Evolutionary conservation across 1,140 invertebrate genomes (phyloP).

Genomic region (Ceratina calcarata): DNA sequence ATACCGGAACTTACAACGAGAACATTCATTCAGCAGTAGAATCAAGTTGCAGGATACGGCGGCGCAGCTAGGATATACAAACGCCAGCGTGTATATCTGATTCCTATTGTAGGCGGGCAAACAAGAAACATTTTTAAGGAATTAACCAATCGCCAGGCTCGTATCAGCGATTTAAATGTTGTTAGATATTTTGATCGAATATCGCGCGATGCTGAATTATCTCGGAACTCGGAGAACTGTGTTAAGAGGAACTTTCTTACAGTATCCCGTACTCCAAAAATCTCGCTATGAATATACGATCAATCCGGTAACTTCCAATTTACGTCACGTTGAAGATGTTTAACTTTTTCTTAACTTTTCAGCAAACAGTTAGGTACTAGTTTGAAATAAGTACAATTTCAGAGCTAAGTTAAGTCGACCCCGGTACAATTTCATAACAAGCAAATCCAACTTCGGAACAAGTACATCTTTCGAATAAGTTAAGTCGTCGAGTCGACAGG

Average conservation of each 20-base stretch:
- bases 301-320: not conserved
- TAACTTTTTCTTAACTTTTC: slow-evolving; percentile 18
- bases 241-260: not conserved
- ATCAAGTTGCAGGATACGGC: not conserved
- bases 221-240: not conserved
- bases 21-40: slow-evolving; percentile 4
- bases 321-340: not conserved
- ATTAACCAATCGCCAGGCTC: too few species aligned
- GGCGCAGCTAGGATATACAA: not conserved
- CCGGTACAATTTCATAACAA: slow-evolving; percentile 22
- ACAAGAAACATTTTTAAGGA: too few species aligned
- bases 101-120: not conserved
- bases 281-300: not conserved
- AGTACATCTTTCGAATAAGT: slow-evolving; percentile 29
- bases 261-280: not conserved
- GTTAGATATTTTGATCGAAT: not conserved
- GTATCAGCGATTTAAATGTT: too few species aligned
- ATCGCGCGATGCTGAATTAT: not conserved
- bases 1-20: slow-evolving; percentile 17
- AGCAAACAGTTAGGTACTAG: slow-evolving; percentile 5
- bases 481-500: slow-evolving; percentile 8
- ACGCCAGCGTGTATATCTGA: not conserved
- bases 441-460: slow-evolving; percentile 21
- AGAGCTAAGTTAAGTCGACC: slow-evolving; percentile 19
- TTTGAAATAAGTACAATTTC: slow-evolving; percentile 24